Conservation (phyloP, 53 echinoderm and acorn worm genomes). For the Temnopleurus reevesii region DNA sequence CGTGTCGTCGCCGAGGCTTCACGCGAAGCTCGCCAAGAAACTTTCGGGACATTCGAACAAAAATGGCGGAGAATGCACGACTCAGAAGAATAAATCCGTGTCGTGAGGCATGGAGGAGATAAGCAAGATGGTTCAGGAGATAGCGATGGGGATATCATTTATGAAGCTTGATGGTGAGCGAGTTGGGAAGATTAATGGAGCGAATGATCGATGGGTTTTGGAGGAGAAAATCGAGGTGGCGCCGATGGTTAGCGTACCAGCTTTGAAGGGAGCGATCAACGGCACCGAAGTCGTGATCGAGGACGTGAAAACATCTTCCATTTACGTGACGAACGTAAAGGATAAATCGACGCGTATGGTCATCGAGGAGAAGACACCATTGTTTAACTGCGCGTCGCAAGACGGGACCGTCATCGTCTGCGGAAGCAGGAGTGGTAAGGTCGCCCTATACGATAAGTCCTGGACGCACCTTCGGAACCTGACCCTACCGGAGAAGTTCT, state of each 20-base stretch:
- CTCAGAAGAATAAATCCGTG: not conserved
- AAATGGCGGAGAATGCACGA: not conserved
- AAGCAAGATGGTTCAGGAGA: not conserved
- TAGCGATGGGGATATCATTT: not conserved
- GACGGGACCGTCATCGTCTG: slow-evolving; percentile 2
- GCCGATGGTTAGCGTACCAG: not conserved
- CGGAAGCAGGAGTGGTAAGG: not conserved
- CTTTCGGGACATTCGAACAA: not conserved
- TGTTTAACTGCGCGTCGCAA: slow-evolving; percentile 32
- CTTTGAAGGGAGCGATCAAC: not conserved
- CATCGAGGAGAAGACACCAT: not conserved
- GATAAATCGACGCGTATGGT: not conserved
- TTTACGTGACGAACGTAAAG: slow-evolving; percentile 40
- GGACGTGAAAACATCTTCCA: slow-evolving; percentile 4
- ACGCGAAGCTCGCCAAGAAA: not conserved
- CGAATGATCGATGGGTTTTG: slow-evolving; percentile 22
- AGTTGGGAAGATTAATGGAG: slow-evolving; percentile 4
- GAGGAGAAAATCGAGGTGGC: slow-evolving; percentile 17
- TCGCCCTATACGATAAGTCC: slow-evolving; percentile 3
- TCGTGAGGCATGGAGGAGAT: not conserved
- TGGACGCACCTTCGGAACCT: slow-evolving; percentile 18
- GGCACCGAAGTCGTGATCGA: slow-evolving; percentile 20
- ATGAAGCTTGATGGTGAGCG: not conserved
- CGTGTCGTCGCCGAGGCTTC: not conserved
- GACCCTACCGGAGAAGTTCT: slow-evolving; percentile 10